Conservation (phyloP, 2,113 vertebrate genomes). For the Herpetotheres cachinnans region DNA sequence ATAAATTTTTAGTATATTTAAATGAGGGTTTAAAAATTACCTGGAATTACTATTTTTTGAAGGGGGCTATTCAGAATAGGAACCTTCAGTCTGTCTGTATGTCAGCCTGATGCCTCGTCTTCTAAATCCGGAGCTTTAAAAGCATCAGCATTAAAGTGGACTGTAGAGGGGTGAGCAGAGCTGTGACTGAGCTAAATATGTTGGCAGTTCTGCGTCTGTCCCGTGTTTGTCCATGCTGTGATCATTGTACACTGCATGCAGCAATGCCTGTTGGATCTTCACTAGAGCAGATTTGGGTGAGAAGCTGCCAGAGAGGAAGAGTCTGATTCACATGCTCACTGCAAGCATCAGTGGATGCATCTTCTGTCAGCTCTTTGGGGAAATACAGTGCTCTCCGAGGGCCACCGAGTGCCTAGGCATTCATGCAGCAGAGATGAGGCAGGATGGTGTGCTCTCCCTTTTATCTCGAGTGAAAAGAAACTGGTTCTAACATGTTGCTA, state of each 20-base stretch:
- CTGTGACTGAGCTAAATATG: not conserved
- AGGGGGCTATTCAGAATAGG: not conserved
- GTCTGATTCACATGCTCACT: not conserved
- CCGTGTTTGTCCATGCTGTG: accelerated
- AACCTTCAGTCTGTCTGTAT: not conserved
- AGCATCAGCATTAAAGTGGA: not conserved
- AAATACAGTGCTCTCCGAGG: not conserved
- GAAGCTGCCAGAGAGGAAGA: not conserved
- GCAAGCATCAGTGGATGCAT: not conserved
- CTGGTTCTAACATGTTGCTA: not conserved
- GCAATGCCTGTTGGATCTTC: not conserved
- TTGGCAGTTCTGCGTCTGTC: not conserved
- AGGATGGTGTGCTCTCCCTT: not conserved
- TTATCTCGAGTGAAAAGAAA: not conserved
- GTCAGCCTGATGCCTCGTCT: not conserved
- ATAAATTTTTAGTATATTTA: not conserved
- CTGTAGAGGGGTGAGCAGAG: not conserved
- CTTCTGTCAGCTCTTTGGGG: not conserved
- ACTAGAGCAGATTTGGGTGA: not conserved
- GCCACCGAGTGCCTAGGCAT: too few species aligned
- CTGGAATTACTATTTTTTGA: not conserved
- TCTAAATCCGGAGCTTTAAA: not conserved
- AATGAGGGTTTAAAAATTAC: not conserved
- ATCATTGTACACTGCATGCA: not conserved
- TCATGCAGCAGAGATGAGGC: not conserved